Evolutionary conservation across 2,113 vertebrate species (phyloP).

Genomic region (Hemibagrus wyckioides): DNA sequence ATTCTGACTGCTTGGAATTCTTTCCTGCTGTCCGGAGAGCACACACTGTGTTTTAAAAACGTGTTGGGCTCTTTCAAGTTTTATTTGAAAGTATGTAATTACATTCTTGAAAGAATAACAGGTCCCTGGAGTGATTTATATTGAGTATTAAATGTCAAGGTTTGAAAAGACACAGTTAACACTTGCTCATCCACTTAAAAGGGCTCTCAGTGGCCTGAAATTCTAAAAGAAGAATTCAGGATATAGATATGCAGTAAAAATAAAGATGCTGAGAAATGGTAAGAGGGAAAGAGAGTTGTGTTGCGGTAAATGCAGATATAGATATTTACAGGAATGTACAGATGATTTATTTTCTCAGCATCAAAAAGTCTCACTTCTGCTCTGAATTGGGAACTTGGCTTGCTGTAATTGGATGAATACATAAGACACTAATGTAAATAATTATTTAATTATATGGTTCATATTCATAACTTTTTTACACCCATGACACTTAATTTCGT

Average conservation of each 20-base stretch:
- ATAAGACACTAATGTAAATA: not conserved
- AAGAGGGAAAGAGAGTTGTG: not conserved
- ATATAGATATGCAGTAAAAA: slow-evolving; percentile 49
- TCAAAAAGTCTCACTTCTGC: not conserved
- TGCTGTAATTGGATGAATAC: not conserved
- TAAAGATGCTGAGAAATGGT: slow-evolving; percentile 47
- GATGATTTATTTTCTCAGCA: not conserved
- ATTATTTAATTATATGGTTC: not conserved
- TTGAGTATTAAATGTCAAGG: slow-evolving; percentile 93
- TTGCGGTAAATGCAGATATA: not conserved
- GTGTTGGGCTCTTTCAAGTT: slow-evolving; percentile 98
- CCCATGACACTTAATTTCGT: not conserved
- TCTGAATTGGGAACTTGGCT: not conserved
- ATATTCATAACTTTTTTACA: slow-evolving; percentile 19
- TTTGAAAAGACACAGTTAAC: slow-evolving; percentile 92
- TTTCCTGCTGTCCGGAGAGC: slow-evolving; percentile 87
- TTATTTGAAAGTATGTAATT: slow-evolving; percentile 99
- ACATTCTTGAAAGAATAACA: slow-evolving; percentile 98
- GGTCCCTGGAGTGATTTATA: slow-evolving; percentile 91
- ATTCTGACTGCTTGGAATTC: slow-evolving; percentile 97
- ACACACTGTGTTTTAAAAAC: slow-evolving; percentile 96
- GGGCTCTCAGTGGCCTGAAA: slow-evolving; percentile 58
- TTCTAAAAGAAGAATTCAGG: slow-evolving; percentile 54
- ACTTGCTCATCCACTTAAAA: slow-evolving; percentile 63
- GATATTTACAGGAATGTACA: not conserved